Conservation (phyloP, 2,113 vertebrate species). For the Serinus canaria region DNA sequence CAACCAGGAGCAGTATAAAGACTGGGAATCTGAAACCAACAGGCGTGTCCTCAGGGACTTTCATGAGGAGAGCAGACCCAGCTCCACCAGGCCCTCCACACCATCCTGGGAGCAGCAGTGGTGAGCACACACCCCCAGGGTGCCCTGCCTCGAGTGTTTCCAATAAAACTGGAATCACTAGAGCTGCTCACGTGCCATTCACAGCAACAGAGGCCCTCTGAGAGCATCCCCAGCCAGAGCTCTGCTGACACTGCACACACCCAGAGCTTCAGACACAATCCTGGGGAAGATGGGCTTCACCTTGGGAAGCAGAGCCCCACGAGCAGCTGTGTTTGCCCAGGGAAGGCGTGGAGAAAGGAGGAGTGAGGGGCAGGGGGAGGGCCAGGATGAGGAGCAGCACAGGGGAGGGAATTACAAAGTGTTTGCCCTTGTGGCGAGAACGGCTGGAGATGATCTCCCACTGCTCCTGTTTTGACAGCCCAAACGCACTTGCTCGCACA, state of each 20-base stretch:
- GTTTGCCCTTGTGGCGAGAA: slow-evolving; percentile 5
- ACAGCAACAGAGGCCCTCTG: neutral
- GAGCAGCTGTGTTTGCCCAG: neutral
- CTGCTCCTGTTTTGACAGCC: slow-evolving; percentile 47
- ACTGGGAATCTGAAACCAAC: no score
- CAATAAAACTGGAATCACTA: no score
- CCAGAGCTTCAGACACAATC: rapidly evolving
- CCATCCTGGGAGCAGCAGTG: no score
- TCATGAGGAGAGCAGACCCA: no score
- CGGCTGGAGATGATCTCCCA: slow-evolving; percentile 17
- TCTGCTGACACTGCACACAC: neutral
- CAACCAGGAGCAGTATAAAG: no score
- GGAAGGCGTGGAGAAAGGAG: neutral
- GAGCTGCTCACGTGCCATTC: no score
- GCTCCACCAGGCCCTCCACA: no score
- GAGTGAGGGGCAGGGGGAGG: neutral
- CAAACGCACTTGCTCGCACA: slow-evolving; percentile 49
- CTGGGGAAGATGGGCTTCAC: rapidly evolving
- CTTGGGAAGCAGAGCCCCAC: rapidly evolving
- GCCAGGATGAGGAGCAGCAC: neutral
- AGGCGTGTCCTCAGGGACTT: no score
- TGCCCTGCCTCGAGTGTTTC: no score
- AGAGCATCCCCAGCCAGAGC: neutral
- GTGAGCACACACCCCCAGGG: no score
- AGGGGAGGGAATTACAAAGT: neutral